Evolutionary conservation across 2,113 vertebrate genomes (phyloP), one percentile per base, ranked within the genome.

Genomic region (Peromyscus californicus): DNA sequence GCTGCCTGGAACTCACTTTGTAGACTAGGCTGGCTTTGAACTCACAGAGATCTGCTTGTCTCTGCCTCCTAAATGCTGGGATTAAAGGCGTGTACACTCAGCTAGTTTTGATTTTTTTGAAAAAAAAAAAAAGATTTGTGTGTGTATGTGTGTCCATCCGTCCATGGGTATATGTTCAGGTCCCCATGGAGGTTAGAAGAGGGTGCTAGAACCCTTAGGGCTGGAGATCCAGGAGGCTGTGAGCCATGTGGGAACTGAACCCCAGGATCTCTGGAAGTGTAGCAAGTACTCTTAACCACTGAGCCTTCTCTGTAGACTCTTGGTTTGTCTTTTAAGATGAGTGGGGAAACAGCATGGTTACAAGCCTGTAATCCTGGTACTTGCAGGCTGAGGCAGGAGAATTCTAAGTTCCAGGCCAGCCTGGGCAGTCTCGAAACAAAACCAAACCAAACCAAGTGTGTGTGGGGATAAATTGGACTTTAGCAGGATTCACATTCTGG

Each of bases 251-350:
- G 31, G 31, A 86, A 31, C 29, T 6, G 29, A 67, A 33, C 26
- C 9, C 39, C 36, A n/a, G 4, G 26, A 21, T 65, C 39, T 45
- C 9, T 21, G 1, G 61, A 36, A 86, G 4, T 36, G 17, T 51
- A 51, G 31, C 0, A 1, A 48, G 63, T 48, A 29, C 5, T 87
- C 42, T 69, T 7, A 69, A 45, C 63, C 42, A 48, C 84, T 15
- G 63, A 24, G 42, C 26, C 29, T 33, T 22, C 13, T 31, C 61
- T 48, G 19, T 1, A 86, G 16, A 4, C 63, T 22, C 31, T 13
- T 29, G 48, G 22, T 89, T 87, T 93, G 17, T 90, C 79, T 96
- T 84, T 84, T 29, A 75, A 72, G 75, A 26, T 85, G 16, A 21
- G 11, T 22, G 17, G 17, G n/a, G 57, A 31, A 86, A 19, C 24